Base-by-base conservation (phyloP, 2,888 invertebrate genomes). In the Ormyrus rosae region DNA sequence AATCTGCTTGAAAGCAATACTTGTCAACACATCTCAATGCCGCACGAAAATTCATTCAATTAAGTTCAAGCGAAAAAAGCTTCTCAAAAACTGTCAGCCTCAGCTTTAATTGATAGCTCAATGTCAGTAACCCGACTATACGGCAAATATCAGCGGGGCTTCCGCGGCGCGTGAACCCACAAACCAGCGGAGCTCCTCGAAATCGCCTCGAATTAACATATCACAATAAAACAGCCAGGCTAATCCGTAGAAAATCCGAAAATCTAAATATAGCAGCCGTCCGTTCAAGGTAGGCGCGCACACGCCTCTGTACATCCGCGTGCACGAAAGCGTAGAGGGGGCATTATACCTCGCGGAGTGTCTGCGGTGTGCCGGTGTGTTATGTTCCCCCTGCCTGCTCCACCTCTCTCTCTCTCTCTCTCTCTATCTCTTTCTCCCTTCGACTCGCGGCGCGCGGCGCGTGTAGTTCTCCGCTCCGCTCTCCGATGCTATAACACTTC, bases 251-350 rank as follows among this genome's bases (percentile, higher is more conserved):
- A 61, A n/a, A 64, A 46, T 64, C 34, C 45, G 9, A 48, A 13
- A 64, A 64, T 13, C 51, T 50, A 56, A 45, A 69, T 56, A 67
- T 2, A 67, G 34, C 34, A 34, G 34, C 34, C 34, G 11, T 10
- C 7, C 65, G 55, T 65, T 50, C 10, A 64, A 63, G 64, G 55
- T 64, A 55, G 34, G 58, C 56, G 51, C 5, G 9, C 3, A 13
- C 48, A 46, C 46, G 13, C n/a, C 45, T 51, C 60, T 56, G 34
- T 55, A 61, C 55, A 73, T 78, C 63, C 63, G 72, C 72, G 56
- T 78, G 68, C 63, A 56, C 45, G 46, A 78, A 51, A 71, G 60
- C 67, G 71, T 67, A 72, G 67, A 72, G 78, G 78, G 72, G 72
- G 67, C 61, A 72, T 53, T 70, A 76, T 76, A 63, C 45, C 50